These are phyloP conservation scores for Eueremaeus valkanovi DNA, from an alignment of 2,888 invertebrate species.

Conservation along the genomic window DNA sequence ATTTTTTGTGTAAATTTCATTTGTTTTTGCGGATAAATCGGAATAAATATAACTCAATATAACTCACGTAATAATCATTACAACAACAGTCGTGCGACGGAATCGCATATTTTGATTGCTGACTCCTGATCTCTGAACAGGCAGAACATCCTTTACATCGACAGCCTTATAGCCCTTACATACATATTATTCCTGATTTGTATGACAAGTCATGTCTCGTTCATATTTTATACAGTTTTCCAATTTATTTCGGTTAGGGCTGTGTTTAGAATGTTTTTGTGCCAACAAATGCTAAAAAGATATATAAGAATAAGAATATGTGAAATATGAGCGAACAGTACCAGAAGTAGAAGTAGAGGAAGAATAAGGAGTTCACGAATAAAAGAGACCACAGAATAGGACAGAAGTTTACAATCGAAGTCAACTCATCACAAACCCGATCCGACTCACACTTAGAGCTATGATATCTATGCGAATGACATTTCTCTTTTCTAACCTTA, in stretches of 20 bases:
- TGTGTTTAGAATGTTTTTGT: not conserved
- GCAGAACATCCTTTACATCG: not conserved
- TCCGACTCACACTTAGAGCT: not conserved
- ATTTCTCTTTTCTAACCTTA: not conserved
- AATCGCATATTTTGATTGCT: not conserved
- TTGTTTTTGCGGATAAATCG: too few species aligned
- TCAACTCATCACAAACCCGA: not conserved
- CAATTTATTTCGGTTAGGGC: conserved; percentile 27
- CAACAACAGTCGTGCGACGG: not conserved
- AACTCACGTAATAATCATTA: not conserved
- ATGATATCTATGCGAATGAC: not conserved
- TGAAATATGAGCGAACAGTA: not conserved
- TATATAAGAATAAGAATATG: not conserved
- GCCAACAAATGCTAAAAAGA: not conserved
- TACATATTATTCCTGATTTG: conserved; percentile 14
- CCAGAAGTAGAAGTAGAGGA: not conserved
- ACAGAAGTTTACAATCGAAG: not conserved
- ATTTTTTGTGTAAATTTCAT: too few species aligned
- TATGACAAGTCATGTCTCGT: conserved; percentile 21
- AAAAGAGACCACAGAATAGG: not conserved
- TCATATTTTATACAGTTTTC: conserved; percentile 3
- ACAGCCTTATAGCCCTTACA: not conserved
- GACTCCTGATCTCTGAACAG: not conserved
- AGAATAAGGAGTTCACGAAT: not conserved
- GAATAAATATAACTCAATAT: too few species aligned